These are phyloP conservation scores for Heliconius cydno DNA, from an alignment of 2,888 invertebrate genomes.

Conservation along the genomic window DNA sequence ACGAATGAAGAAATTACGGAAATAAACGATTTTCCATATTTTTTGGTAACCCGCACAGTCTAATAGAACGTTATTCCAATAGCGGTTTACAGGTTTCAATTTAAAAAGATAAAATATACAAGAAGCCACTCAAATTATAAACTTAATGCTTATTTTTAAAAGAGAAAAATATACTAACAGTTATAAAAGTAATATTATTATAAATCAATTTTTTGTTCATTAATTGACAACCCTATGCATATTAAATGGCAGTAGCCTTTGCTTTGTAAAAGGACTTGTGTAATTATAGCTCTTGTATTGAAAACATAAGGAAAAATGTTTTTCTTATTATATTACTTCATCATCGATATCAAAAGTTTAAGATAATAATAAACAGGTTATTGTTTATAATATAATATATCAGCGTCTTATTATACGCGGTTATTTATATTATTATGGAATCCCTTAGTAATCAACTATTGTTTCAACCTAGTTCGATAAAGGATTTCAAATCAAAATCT, in stretches of 20 bases:
- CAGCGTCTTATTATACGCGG: too few species aligned
- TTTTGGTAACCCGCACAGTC: too few species aligned
- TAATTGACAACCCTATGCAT: constrained; percentile 22
- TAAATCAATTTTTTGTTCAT: neutral
- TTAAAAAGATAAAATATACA: too few species aligned
- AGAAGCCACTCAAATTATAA: neutral
- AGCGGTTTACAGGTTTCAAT: too few species aligned
- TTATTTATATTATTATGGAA: too few species aligned
- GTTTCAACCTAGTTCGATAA: neutral
- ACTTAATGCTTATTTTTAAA: neutral
- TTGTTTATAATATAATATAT: neutral
- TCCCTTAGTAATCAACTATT: neutral
- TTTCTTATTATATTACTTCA: neutral
- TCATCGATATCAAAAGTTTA: neutral
- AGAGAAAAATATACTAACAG: neutral
- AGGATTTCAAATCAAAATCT: too few species aligned
- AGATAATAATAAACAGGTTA: neutral
- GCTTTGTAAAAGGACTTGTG: constrained; percentile 26
- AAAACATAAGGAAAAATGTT: constrained; percentile 1
- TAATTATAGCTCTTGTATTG: constrained; percentile 24
- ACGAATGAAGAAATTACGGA: too few species aligned
- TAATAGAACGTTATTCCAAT: too few species aligned
- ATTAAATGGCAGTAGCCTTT: constrained; percentile 29
- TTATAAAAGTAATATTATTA: neutral
- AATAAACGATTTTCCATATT: too few species aligned